Conservation (phyloP, 2,888 invertebrate genomes). For the Brachylomia viminalis region DNA sequence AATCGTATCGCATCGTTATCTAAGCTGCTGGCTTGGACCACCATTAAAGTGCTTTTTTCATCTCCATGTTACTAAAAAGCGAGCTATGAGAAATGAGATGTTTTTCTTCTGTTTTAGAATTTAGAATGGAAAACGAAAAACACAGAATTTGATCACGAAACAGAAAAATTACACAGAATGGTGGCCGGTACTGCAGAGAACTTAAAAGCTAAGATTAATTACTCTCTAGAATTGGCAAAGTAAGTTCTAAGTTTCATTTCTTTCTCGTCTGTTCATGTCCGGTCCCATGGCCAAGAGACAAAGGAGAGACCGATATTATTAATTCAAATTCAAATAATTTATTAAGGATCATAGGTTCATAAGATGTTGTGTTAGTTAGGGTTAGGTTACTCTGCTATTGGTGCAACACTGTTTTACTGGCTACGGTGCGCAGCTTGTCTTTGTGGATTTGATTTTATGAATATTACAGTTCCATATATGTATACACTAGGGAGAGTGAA, state of each 20-base stretch:
- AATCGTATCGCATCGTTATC: background rate
- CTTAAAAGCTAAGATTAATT: constrained; percentile 81
- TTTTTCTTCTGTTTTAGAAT: constrained; percentile 73
- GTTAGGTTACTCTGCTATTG: too few species aligned
- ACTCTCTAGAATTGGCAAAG: constrained; percentile 81
- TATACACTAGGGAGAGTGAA: too few species aligned
- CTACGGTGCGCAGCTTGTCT: too few species aligned
- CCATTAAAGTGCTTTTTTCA: background rate
- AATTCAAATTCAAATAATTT: too few species aligned
- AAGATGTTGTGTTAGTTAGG: too few species aligned
- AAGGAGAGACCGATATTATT: background rate
- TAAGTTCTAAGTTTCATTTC: constrained; percentile 63
- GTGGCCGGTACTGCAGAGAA: constrained; percentile 80
- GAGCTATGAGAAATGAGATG: background rate
- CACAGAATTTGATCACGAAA: constrained; percentile 81
- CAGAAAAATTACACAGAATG: constrained; percentile 80
- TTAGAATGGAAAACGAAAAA: constrained; percentile 83
- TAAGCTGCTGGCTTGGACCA: background rate
- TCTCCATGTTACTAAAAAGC: background rate
- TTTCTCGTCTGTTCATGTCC: background rate
- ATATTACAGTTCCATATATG: too few species aligned
- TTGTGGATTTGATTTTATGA: too few species aligned
- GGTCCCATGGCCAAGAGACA: background rate
- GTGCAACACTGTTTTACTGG: too few species aligned
- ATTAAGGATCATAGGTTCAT: too few species aligned